Evolutionary conservation across 2,888 invertebrate genomes (phyloP), one percentile per base, ranked within the genome.

Genomic region (Rhopalosiphum nymphaeae): DNA sequence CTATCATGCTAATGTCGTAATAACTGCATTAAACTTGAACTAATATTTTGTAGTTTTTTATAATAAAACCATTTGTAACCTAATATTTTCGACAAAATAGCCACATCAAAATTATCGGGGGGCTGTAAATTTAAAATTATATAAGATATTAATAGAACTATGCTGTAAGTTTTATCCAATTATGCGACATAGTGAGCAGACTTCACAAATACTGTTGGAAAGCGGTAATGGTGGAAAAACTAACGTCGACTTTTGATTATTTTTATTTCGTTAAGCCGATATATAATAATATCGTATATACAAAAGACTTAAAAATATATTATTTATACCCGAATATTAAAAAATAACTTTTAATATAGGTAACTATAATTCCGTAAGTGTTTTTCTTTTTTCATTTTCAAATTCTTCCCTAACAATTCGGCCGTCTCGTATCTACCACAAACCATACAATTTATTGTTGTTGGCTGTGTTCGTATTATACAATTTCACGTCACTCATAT

Each of bases 391-490:
- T 78, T 21, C 36, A 36, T 36, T 78, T 78, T 11, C 21, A 78
- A 78, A 36, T 78, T 78, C 36, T 36, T 9, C 10, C 9, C 29
- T 13, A 85, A 85, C 29, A 44, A 85, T 44, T 44, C 4, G 44
- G 85, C 11, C 44, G 44, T 44, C 44, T 26, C 44, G 1, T 25
- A 44, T 10, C 44, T 42, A 85, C 10, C 84, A 10, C 85, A 85
- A 85, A 42, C 7, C 36, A 78, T 67, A 78, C 78, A 36, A 36
- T 78, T 88, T 53, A 88, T 88, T 88, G 53, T 88, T 86, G 86
- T 26, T 36, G 36, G 10, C 49, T 29, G n/a, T 29, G 49, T 49
- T 53, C 53, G 46, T 53, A 78, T 36, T 88, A 7, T 46, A 87
- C 87, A 46, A 46, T 46, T 5, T 46, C 44, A n/a, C 9, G 26